A percentile compares a stretch with the other conserved stretches of the same genome.
These are phyloP conservation scores for Lepidocyrtoides sp. DNA, from an alignment of 2,888 invertebrate genomes.

Conservation along the genomic window DNA sequence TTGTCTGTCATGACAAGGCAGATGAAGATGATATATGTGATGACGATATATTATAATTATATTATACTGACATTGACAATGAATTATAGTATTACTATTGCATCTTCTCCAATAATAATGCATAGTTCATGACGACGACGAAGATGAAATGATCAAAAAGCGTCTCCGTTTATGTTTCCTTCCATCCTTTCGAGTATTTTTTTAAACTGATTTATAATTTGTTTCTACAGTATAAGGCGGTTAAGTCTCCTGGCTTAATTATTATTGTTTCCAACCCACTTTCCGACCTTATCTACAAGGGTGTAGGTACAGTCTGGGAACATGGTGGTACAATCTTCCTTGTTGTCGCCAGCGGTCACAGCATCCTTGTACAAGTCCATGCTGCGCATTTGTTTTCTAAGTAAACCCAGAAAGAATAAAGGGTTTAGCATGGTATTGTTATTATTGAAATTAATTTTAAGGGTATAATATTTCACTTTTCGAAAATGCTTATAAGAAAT, in stretches of 20 bases:
- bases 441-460: background rate
- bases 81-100: slow-evolving; percentile 76
- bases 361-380: slow-evolving; percentile 86
- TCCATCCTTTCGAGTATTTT: slow-evolving; percentile 75
- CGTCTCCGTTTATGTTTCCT: slow-evolving; percentile 59
- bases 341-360: slow-evolving; percentile 84
- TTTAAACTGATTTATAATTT: slow-evolving; percentile 52
- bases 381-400: slow-evolving; percentile 85
- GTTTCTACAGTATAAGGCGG: slow-evolving; percentile 51
- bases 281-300: slow-evolving; percentile 85
- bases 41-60: slow-evolving; percentile 53
- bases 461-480: background rate
- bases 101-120: slow-evolving; percentile 79
- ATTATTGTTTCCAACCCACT: slow-evolving; percentile 84
- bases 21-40: slow-evolving; percentile 75
- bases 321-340: slow-evolving; percentile 84
- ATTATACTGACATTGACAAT: slow-evolving; percentile 70
- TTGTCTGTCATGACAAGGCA: slow-evolving; percentile 73
- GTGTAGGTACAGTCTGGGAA: slow-evolving; percentile 85
- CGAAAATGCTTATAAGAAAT: background rate
- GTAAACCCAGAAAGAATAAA: slow-evolving; percentile 35
- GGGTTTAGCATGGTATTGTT: background rate
- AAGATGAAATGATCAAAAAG: slow-evolving; percentile 55
- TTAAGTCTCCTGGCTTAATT: slow-evolving; percentile 78
- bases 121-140: slow-evolving; percentile 42